Percentiles rank a stretch among this genome's conserved stretches.
Evolutionary conservation across 92 coral and sea anemone species (phyloP).

Genomic region (Palythoa grandis): DNA sequence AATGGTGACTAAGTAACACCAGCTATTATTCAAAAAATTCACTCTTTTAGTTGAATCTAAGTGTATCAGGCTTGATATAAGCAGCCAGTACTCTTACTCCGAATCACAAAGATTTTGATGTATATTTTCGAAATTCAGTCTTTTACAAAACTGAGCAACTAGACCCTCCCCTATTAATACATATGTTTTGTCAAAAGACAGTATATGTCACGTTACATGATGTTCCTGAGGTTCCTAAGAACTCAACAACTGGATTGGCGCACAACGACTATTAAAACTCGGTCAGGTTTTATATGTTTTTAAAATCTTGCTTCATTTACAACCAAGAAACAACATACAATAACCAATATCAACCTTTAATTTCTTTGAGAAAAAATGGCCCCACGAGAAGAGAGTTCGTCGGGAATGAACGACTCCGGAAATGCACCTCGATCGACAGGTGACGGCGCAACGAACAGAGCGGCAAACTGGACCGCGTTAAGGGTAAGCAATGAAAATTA

Average conservation of each 20-base stretch:
- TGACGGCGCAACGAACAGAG: not conserved
- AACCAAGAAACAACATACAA: not conserved
- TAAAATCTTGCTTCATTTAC: not conserved
- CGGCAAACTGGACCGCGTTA: conserved; percentile 62
- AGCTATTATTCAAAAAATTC: not conserved
- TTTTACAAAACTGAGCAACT: not conserved
- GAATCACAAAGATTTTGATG: too few species aligned
- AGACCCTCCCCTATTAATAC: not conserved
- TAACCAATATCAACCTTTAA: not conserved
- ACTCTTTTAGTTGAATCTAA: not conserved
- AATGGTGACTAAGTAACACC: not conserved
- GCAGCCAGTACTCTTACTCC: not conserved
- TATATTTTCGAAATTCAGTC: not conserved
- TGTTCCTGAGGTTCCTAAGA: not conserved
- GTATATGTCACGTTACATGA: conserved; percentile 4
- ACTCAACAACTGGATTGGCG: too few species aligned
- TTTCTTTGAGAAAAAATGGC: conserved; percentile 30
- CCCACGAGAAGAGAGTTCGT: conserved; percentile 30
- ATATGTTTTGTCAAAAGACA: not conserved
- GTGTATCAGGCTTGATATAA: not conserved
- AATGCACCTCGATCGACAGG: conserved; percentile 14
- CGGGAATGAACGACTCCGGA: conserved; percentile 23
- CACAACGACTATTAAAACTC: not conserved
- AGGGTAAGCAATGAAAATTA: conserved; percentile 41
- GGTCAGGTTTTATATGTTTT: not conserved